Evolutionary conservation across 2,888 invertebrate genomes (phyloP), one percentile per base, ranked within the genome.

Genomic region (Platynereis dumerilii): DNA sequence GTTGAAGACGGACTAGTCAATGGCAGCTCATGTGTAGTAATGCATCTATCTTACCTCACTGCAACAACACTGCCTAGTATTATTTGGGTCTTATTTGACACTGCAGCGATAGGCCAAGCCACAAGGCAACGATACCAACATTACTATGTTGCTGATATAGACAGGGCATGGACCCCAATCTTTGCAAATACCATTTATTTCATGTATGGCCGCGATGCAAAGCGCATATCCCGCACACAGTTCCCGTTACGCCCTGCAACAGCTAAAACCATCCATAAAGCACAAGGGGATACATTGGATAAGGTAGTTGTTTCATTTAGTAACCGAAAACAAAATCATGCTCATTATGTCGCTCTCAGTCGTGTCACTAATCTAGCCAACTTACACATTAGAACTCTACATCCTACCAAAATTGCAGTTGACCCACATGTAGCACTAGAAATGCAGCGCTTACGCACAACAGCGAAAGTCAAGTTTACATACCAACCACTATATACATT

Each of bases 271-370:
- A 34, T 58, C 17, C 58, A 58, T 42, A 28, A 29, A 17, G 27
- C 58, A 15, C 58, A 58, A 58, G 58, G 58, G 2, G 58, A 58
- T 34, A 58, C 58, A 15, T 22, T 55, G 56, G 7, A 5, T 55
- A n/a, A 24, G 3, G 56, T 55, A 5, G 56, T 55, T 5, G 52
- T 52, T n/a, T 7, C 3, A 3, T 10, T 52, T 5, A 17, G 52
- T 22, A 52, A 17, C 7, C 24, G 20, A 5, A 52, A 52, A n/a
- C 5, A 10, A 3, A 52, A 22, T 3, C 55, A 55, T 55, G 5
- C 17, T 7, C 55, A 55, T 55, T 55, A 55, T 24, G 55, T 55
- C 24, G 55, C 28, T 5, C 27, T 55, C 55, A 55, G 55, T 55
- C 2, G 55, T 3, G 55, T 55, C 26, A 26, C 22, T 17, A 24